phyloP scores from a whole-genome alignment of 2,797 vertebrate species.

The Muscicapa striata region DNA sequence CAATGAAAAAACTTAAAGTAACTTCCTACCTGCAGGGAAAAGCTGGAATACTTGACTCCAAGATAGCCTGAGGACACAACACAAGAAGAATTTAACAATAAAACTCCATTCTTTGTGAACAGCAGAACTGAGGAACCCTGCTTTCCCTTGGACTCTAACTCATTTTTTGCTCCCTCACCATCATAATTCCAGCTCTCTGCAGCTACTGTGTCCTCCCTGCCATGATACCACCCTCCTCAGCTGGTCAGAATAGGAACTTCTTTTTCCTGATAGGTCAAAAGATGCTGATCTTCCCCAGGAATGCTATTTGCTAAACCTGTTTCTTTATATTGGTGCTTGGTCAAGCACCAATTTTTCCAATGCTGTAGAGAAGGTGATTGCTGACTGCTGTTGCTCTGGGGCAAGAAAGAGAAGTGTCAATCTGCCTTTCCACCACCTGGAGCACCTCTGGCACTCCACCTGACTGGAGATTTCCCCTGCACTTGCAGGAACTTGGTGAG shows the following conservation, averaged over 20 bases:
- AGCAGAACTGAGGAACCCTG: not conserved
- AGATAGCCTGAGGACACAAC: not conserved
- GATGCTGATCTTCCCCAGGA: not conserved
- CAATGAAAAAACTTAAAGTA: not conserved
- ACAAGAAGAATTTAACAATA: not conserved
- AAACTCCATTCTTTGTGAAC: not conserved
- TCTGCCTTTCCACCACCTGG: not conserved
- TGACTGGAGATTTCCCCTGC: not conserved
- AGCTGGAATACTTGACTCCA: not conserved
- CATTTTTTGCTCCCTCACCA: not conserved
- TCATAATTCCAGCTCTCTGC: not conserved
- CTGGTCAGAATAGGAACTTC: not conserved
- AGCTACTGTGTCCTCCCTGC: not conserved
- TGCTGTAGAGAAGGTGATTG: not conserved
- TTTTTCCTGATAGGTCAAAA: not conserved
- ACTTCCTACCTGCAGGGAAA: not conserved
- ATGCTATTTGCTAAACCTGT: not conserved
- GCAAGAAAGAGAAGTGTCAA: accelerated
- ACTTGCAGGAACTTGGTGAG: not conserved
- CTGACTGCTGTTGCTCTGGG: not conserved
- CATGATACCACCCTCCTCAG: not conserved
- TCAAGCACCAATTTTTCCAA: not conserved
- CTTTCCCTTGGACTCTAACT: not conserved
- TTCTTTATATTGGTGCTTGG: not conserved
- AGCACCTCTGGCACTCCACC: not conserved